Conservation (phyloP, 2,888 invertebrate genomes). For the Euplagia quadripunctaria region DNA sequence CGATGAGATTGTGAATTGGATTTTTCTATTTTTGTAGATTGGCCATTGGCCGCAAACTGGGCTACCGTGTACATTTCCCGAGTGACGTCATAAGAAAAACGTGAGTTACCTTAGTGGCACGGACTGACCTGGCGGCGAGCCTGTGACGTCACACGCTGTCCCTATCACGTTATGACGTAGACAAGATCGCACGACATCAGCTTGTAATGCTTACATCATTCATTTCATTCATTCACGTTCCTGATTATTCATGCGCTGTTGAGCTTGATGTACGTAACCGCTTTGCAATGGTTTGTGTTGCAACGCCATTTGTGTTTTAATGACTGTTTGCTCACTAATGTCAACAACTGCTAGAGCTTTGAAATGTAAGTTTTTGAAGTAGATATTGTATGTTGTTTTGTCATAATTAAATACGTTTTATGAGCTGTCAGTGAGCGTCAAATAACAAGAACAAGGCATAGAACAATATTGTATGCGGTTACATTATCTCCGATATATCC, state of each 20-base stretch:
- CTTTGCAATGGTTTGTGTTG: conserved; percentile 25
- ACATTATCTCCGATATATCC: neutral
- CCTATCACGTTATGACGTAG: conserved; percentile 36
- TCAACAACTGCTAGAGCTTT: neutral
- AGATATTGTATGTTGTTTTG: neutral
- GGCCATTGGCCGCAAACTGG: conserved; percentile 86
- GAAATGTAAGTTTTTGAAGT: neutral
- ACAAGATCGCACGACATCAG: conserved; percentile 19
- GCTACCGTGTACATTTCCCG: conserved; percentile 85
- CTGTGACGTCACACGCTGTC: conserved; percentile 67
- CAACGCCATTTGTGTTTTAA: conserved; percentile 27
- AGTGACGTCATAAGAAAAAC: conserved; percentile 85
- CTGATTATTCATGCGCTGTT: conserved; percentile 30
- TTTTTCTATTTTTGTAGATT: conserved; percentile 86
- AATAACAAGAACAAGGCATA: neutral
- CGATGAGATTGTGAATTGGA: conserved; percentile 65
- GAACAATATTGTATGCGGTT: neutral
- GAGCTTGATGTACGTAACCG: conserved; percentile 30
- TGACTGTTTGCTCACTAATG: conserved; percentile 28
- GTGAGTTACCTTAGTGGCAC: conserved; percentile 75
- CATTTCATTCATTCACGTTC: conserved; percentile 37
- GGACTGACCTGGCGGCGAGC: conserved; percentile 60
- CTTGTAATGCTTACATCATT: conserved; percentile 36
- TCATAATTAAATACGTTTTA: neutral
- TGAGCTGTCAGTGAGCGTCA: neutral